Evolutionary conservation across 2,888 invertebrate species (phyloP).

Genomic region (Troilus luridus): DNA sequence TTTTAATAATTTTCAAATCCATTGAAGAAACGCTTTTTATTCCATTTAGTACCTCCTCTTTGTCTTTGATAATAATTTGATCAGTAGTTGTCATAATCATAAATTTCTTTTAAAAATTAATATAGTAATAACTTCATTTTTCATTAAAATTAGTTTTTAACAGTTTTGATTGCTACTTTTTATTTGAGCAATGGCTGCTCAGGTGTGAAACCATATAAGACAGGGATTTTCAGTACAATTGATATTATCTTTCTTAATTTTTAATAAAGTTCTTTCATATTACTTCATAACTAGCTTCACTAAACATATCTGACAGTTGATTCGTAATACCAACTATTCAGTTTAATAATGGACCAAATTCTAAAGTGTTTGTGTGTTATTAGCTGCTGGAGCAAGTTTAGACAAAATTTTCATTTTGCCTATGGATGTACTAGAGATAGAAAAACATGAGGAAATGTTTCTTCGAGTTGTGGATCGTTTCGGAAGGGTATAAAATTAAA

Average conservation of each 20-base stretch:
- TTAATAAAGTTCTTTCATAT: conserved; percentile 63
- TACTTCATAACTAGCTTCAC: background rate
- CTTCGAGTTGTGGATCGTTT: conserved; percentile 78
- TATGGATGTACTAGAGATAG: conserved; percentile 77
- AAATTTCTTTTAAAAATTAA: too few species aligned
- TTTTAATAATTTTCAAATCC: too few species aligned
- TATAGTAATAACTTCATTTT: too few species aligned
- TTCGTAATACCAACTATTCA: conserved; percentile 35
- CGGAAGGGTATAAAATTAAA: conserved; percentile 70
- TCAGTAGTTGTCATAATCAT: too few species aligned
- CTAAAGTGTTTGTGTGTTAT: conserved; percentile 6
- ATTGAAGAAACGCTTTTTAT: too few species aligned
- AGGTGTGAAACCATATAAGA: too few species aligned
- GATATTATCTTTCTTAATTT: conserved; percentile 11
- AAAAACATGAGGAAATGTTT: conserved; percentile 75
- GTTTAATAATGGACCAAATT: background rate
- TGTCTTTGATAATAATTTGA: too few species aligned
- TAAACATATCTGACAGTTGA: background rate
- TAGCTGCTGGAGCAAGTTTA: conserved; percentile 69
- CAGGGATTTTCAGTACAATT: too few species aligned
- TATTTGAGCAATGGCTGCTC: too few species aligned
- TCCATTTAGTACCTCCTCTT: too few species aligned
- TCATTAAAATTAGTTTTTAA: too few species aligned
- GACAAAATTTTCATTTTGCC: conserved; percentile 79
- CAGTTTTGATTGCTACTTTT: too few species aligned